Percentiles rank a stretch among this genome's conserved stretches.
Conservation (phyloP, 2,113 vertebrate species). For the Scomber japonicus region DNA sequence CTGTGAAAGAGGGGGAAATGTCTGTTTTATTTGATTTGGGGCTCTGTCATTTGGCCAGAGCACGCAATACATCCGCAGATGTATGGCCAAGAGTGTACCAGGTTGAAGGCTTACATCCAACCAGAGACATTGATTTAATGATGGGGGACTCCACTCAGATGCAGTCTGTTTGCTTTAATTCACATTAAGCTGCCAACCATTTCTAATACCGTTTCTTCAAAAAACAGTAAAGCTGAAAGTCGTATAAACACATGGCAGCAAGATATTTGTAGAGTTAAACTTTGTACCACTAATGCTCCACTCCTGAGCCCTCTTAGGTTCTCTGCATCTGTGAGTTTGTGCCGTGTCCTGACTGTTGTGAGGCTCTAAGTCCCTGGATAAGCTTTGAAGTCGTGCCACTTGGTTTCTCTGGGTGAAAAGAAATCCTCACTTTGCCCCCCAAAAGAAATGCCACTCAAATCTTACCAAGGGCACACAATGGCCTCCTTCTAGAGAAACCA, state of each 20-base stretch:
- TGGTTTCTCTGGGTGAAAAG: conserved; percentile 79
- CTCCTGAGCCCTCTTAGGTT: conserved; percentile 39
- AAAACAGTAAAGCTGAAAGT: background rate
- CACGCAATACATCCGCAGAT: conserved; percentile 57
- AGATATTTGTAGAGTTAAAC: conserved; percentile 37
- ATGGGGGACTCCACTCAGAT: conserved; percentile 1
- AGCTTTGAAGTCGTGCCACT: conserved; percentile 82
- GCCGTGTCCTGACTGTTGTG: conserved; percentile 50
- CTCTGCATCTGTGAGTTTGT: conserved; percentile 50
- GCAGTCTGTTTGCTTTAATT: conserved; percentile 15
- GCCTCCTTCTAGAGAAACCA: conserved; percentile 49
- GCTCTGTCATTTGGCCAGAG: conserved; percentile 40
- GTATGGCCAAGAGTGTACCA: conserved; percentile 36
- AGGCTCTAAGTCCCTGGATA: conserved; percentile 67
- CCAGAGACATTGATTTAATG: conserved; percentile 33
- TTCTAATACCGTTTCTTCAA: background rate
- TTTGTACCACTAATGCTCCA: conserved; percentile 38
- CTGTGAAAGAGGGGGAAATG: conserved; percentile 33
- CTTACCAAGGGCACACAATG: conserved; percentile 67
- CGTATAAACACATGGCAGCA: background rate
- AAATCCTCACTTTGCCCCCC: conserved; percentile 66
- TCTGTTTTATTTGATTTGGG: conserved; percentile 62
- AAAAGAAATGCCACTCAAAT: conserved; percentile 74
- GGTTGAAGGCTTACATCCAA: conserved; percentile 22
- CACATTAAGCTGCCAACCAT: conserved; percentile 7